Conservation (phyloP, 2,113 vertebrate genomes). For the Microcebus jonahi region DNA sequence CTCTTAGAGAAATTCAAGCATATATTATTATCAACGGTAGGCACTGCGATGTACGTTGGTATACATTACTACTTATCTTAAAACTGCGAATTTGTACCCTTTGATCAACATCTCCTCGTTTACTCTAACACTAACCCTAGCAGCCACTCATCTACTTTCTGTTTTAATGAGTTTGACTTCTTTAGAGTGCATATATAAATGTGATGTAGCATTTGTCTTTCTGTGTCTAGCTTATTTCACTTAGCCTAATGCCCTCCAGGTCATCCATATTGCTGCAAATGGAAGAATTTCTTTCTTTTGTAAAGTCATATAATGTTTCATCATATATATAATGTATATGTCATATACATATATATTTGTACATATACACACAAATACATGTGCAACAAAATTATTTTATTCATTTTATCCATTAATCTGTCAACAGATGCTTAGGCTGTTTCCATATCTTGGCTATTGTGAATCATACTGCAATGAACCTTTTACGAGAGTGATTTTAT, state of each 20-base stretch:
- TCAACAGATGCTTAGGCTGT: not conserved
- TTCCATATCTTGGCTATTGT: not conserved
- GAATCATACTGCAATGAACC: not conserved
- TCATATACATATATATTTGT: no score
- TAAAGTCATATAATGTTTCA: not conserved
- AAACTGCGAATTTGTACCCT: not conserved
- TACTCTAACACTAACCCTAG: not conserved
- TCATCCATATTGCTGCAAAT: not conserved
- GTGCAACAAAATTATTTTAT: not conserved
- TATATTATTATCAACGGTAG: not conserved
- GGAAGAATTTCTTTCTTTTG: not conserved
- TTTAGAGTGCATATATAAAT: not conserved
- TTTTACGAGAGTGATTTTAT: not conserved
- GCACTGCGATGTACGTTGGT: not conserved
- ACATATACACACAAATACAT: not conserved
- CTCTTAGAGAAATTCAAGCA: not conserved
- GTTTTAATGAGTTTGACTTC: not conserved
- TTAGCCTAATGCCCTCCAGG: not conserved
- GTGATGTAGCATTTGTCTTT: not conserved
- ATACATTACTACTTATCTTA: not conserved
- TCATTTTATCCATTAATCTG: not conserved
- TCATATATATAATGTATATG: not conserved
- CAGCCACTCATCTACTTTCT: not conserved
- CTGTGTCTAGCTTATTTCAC: not conserved
- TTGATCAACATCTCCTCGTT: not conserved